Base-by-base conservation (phyloP, 2,113 vertebrate genomes). In the Microtus pennsylvanicus region DNA sequence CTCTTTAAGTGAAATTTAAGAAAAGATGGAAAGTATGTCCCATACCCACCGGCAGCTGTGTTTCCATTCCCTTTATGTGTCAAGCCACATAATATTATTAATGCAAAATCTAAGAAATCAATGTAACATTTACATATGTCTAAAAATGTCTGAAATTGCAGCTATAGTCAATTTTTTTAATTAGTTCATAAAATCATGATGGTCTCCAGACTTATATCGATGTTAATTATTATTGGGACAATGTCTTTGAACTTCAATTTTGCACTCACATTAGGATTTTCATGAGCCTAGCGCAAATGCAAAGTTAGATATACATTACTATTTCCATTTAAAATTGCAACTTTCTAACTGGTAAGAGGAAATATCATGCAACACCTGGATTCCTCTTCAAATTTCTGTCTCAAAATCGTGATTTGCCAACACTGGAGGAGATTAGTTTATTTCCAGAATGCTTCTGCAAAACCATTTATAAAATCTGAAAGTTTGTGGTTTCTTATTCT, bases 121-220 rank as follows among this genome's bases (percentile, higher is more conserved):
- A 89, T 30, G 55, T n/a, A 87, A 24, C 0, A 50, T 50, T 50
- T 70, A 70, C 3, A 55, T 28, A 85, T 24, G 17, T 82, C 28
- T 90, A 70, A 21, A 33, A 80, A 55, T 33, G 2, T 90, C 67
- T 93, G 33, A 95, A 91, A 81, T 91, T 88, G 75, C 26, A 95
- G 10, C 28, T 38, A 58, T 69, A n/a, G 2, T 93, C 21, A 67
- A 10, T 78, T 80, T 21, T 10, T 10, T 26, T 88, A 70, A 61
- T 70, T 77, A 80, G 11, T 91, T 87, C 58, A 69, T 86, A 82
- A 89, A 85, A 50, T 45, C 24, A 88, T 76, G 26, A 30, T 67
- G 90, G 4, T 81, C 65, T 86, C 61, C 33, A 65, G 33, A 67
- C 33, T 91, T 74, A 94, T 75, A 26, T 95, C 74, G 72, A 67